Evolutionary conservation across 1,140 invertebrate species (phyloP), one percentile per base, ranked within the genome.

Genomic region (Amyelois transitella): DNA sequence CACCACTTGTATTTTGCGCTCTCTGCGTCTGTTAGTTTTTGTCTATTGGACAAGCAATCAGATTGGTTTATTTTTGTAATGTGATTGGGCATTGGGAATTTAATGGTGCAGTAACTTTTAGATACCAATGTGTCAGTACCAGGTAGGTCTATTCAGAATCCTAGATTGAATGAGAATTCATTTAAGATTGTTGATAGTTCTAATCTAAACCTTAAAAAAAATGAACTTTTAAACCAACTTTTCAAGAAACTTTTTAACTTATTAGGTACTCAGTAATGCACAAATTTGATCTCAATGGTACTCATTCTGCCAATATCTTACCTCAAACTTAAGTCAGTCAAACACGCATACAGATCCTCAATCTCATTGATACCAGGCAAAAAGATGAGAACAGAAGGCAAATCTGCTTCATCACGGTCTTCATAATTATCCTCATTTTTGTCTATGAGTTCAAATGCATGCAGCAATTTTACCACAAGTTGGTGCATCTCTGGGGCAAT

Each of bases 351-450:
- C 22, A 94, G 75, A 49, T 91, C 88, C 80, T 95, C 93, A 58
- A 97, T 97, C 89, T 97, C 96, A 69, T 90, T 80, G 43, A 96
- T 92, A 56, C 97, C 97, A 18, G 97, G 97, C 48, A 98, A 76
- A 84, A 98, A 98, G 60, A 98, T 91, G 0, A 98, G 87, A 18
- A 97, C 94, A 18, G 94, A 92, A 2, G 94, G 91, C 62, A 90
- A 69, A 44, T 86, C 66, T n/a, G 73, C 74, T 20, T 83, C 58
- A 2, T 61, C 51, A 43, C 67, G 60, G 6, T 78, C 66, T 0
- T 51, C 59, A 24, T 71, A 79, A 25, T 72, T 51, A 10, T 85
- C 70, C 53, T 90, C 86, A 28, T 81, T 60, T 51, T 70, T 71
- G 52, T 96, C 95, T 53, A 96, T 88, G 17, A 88, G 86, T 74